Evolutionary conservation across 2,797 vertebrate species (phyloP), one percentile per base, ranked within the genome.

Genomic region (Catamblyrhynchus diadema): DNA sequence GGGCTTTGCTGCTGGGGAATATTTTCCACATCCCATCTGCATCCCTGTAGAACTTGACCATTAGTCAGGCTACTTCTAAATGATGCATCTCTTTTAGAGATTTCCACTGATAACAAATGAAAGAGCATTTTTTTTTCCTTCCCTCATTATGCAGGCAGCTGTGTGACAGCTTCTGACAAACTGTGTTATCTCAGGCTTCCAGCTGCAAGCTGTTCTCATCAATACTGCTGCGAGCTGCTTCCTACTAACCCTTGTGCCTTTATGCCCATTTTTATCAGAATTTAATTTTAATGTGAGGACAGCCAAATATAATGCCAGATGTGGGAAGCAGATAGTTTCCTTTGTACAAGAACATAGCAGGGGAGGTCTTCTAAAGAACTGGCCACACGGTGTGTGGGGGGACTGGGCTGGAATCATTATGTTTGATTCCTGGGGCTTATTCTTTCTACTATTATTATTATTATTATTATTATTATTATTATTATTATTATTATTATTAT

Each of bases 81-180:
- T 95, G 96, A 97, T 96, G 96, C 92, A 61, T 97, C 92, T 97
- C 90, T 96, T 95, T 96, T 51, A 72, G 94, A 95, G 95, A 92
- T 96, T 90, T 85, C 50, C 6, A 66, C 93, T 66, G 92, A 93
- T 97, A 92, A 95, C 92, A 95, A 96, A 95, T 79, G 66, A 91
- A 97, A 95, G 90, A 64, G 70, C 54, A 0, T 80, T 67, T 90
- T 92, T 93, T 83, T 89, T 59, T 42, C 93, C 95, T 96, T 97
- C 94, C 97, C 97, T 98, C 97, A 98, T 98, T 98, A 98, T 98
- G 97, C 97, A 98, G 97, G 96, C 98, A 98, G 98, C 98, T 95
- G 95, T 96, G 97, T 98, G 98, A 98, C 97, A 97, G 96, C 87
- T 22, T 97, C 97, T 98, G 98, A 97, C 98, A 98, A 98, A 97